Base-by-base conservation (phyloP, 2,888 invertebrate genomes). In the Odontothrips loti region DNA sequence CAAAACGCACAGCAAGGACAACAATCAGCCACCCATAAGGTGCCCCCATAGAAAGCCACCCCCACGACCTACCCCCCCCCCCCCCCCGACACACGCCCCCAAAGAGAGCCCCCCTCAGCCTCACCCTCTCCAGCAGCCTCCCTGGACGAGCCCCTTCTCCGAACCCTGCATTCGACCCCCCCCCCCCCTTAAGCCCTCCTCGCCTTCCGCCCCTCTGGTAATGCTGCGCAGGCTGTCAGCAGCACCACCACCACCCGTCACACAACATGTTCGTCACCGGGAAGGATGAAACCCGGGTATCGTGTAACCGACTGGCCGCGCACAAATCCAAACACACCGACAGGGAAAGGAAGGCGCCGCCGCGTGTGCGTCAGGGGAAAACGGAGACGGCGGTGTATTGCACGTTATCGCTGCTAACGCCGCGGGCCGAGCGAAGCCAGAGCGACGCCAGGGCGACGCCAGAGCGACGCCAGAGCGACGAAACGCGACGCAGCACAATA, bases 161-260 rank as follows among this genome's bases (percentile, higher is more conserved):
- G n/a, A n/a, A 0, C 17, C 58, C 58, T 58, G 17, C 10, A 58
- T n/a, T n/a, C 58, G 51, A 51, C 6, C 15, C 3, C 15, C 51
- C 51, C 17, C 17, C 15, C 58, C 58, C n/a, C 34, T 43, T 84
- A 87, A 86, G 87, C 87, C 87, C 85, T 86, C 81, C 81, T 81
- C 83, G 85, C 85, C 86, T 83, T 83, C 85, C 84, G 83, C 88
- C 88, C 88, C 88, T 87, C 87, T 87, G 87, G 86, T 87, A 86
- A 87, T 87, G 87, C 87, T 88, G 89, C 89, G 88, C 89, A 43
- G 2, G 34, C 34, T 43, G 34, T 43, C 34, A 43, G 34, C 34
- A 43, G 34, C 34, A 6, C 3, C 34, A 43, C 3, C 34, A 43
- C 6, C 34, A 43, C 3, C 34, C 34, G 34, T 43, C 34, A 6